Percentiles rank a stretch among this genome's conserved stretches.
These are phyloP conservation scores for Holacanthus passer DNA, from an alignment of 2,113 vertebrate genomes.

Conservation along the genomic window DNA sequence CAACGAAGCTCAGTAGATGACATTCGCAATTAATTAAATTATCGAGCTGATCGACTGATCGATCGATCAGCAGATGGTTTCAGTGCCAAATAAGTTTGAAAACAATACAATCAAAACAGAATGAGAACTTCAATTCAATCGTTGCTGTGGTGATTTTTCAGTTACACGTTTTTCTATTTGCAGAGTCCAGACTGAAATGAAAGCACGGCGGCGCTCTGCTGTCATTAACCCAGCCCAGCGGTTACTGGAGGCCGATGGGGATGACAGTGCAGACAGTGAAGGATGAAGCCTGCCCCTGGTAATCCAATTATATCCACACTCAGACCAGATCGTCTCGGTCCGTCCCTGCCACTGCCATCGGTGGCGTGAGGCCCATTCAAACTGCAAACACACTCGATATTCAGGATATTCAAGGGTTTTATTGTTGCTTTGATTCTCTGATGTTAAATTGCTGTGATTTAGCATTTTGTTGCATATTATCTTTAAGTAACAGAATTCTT, in stretches of 20 bases:
- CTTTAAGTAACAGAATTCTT: too few relatives aligned
- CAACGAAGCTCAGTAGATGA: too few relatives aligned
- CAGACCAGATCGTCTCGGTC: constrained; percentile 15
- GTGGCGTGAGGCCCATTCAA: background rate
- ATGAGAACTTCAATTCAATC: too few relatives aligned
- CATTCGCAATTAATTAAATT: too few relatives aligned
- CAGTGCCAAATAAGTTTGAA: background rate
- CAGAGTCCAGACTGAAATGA: background rate
- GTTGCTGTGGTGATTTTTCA: background rate
- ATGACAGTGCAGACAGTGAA: constrained; percentile 17
- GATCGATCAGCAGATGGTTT: too few relatives aligned
- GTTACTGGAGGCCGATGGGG: constrained; percentile 9
- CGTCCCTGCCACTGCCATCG: background rate
- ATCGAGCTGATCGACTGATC: too few relatives aligned
- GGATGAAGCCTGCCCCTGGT: constrained; percentile 46
- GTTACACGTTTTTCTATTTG: background rate
- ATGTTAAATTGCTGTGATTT: background rate
- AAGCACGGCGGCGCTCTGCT: constrained; percentile 2
- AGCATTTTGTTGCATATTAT: background rate
- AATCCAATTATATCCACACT: constrained; percentile 50
- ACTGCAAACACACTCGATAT: background rate
- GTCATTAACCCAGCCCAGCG: constrained; percentile 18
- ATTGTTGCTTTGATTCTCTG: background rate
- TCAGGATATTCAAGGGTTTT: background rate
- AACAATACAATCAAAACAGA: background rate